phyloP scores from a whole-genome alignment of 30 jellyfish, hydroid and myxozoan genomes.

The Cassiopea andromeda region DNA sequence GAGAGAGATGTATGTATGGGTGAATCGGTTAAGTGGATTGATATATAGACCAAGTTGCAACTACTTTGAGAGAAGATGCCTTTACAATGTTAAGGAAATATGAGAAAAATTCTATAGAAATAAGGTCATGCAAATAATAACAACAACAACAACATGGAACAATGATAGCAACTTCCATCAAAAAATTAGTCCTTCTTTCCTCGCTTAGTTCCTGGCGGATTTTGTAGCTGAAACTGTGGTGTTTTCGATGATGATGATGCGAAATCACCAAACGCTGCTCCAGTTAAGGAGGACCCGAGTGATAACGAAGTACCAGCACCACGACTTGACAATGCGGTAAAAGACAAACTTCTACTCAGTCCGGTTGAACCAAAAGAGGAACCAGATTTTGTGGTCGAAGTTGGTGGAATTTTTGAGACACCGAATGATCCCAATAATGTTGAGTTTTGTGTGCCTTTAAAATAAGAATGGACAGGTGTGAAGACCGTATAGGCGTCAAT shows the following conservation, averaged over 20 bases:
- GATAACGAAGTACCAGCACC: constrained; percentile 45
- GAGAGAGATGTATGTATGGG: too few relatives aligned
- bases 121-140: not conserved
- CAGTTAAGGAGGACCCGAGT: constrained; percentile 52
- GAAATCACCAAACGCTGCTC: constrained; percentile 45
- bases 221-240: constrained; percentile 74
- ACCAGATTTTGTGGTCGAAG: constrained; percentile 18
- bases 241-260: constrained; percentile 48
- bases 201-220: constrained; percentile 86
- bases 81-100: too few relatives aligned
- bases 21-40: too few relatives aligned
- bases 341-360: constrained; percentile 51
- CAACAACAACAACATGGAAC: not conserved
- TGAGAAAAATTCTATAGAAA: not conserved
- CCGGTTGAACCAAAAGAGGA: constrained; percentile 33
- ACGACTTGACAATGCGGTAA: constrained; percentile 59
- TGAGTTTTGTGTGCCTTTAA: constrained; percentile 5
- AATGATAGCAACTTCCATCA: not conserved
- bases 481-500: not conserved
- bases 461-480: not conserved
- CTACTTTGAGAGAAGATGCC: too few relatives aligned
- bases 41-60: too few relatives aligned
- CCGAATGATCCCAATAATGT: constrained; percentile 21
- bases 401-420: not conserved
- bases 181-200: constrained; percentile 62